These are phyloP conservation scores for Pampus argenteus DNA, from an alignment of 2,797 vertebrate species.

Conservation along the genomic window DNA sequence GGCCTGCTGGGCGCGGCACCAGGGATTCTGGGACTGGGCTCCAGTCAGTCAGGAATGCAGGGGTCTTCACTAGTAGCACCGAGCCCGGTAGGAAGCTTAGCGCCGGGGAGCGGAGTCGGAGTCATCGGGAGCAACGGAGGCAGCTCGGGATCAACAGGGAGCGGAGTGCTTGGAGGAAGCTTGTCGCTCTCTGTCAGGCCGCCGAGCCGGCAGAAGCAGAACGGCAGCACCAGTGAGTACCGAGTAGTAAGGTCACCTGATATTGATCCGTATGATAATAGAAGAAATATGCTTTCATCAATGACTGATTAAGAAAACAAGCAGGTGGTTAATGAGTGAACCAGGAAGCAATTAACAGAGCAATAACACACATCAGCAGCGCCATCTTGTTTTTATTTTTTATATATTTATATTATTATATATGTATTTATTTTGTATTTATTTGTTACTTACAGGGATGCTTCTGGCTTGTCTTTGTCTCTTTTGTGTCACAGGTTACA, in stretches of 20 bases:
- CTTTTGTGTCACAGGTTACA: conserved; percentile 85
- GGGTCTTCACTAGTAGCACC: conserved; percentile 67
- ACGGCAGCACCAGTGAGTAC: conserved; percentile 90
- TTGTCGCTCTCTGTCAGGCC: conserved; percentile 63
- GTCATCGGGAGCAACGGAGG: conserved; percentile 79
- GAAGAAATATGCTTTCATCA: too few species aligned
- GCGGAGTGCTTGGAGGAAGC: conserved; percentile 59
- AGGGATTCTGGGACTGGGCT: conserved; percentile 81
- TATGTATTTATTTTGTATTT: too few species aligned
- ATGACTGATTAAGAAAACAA: too few species aligned
- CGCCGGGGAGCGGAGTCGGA: conserved; percentile 72
- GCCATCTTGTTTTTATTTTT: too few species aligned
- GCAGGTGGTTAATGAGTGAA: too few species aligned
- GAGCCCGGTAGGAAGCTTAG: conserved; percentile 68
- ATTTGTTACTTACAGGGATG: not conserved
- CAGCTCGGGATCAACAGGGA: conserved; percentile 55
- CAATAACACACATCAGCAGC: too few species aligned
- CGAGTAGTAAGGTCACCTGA: too few species aligned
- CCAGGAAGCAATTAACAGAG: too few species aligned
- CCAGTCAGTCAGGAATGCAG: conserved; percentile 57
- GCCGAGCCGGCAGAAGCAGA: conserved; percentile 87
- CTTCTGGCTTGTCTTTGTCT: not conserved
- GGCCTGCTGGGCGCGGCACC: conserved; percentile 75
- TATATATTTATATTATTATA: too few species aligned
- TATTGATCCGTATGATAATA: too few species aligned